Percentiles rank a stretch among this genome's conserved stretches.
phyloP scores from a whole-genome alignment of 2,888 invertebrate species.

The Cetonia aurata region DNA sequence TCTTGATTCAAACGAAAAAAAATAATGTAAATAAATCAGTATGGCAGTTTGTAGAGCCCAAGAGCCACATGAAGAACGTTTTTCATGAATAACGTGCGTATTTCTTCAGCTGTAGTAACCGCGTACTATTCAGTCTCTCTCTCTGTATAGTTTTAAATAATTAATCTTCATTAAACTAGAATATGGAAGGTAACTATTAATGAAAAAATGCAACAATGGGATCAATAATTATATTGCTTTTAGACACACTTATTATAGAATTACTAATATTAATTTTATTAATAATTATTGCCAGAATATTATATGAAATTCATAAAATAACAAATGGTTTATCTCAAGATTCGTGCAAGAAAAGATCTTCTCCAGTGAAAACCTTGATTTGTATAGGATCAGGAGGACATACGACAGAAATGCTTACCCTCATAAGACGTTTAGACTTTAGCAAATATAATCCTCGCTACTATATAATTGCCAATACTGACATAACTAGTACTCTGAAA shows the following conservation, averaged over 20 bases:
- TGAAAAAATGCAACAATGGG: background rate
- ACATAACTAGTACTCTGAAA: slow-evolving; percentile 80
- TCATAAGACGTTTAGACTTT: slow-evolving; percentile 75
- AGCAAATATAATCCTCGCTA: slow-evolving; percentile 78
- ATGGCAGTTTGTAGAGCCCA: no score
- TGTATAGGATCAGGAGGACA: slow-evolving; percentile 91
- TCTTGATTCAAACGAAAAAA: no score
- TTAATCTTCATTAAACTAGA: background rate
- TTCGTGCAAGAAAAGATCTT: slow-evolving; percentile 54
- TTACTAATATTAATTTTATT: slow-evolving; percentile 45
- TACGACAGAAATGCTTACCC: slow-evolving; percentile 91
- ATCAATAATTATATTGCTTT: slow-evolving; percentile 22
- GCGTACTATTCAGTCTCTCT: no score
- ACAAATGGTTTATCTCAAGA: slow-evolving; percentile 61
- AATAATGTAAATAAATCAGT: no score
- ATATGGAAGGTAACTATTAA: slow-evolving; percentile 28
- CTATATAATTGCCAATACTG: slow-evolving; percentile 84
- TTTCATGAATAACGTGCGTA: no score
- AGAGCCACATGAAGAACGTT: no score
- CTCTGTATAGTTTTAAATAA: background rate
- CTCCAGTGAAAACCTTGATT: slow-evolving; percentile 69
- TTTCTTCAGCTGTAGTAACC: no score
- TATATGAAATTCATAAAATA: slow-evolving; percentile 63
- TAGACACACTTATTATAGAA: slow-evolving; percentile 41
- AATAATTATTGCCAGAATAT: slow-evolving; percentile 57